phyloP scores from a whole-genome alignment of 2,113 vertebrate genomes.

The Platichthys flesus region DNA sequence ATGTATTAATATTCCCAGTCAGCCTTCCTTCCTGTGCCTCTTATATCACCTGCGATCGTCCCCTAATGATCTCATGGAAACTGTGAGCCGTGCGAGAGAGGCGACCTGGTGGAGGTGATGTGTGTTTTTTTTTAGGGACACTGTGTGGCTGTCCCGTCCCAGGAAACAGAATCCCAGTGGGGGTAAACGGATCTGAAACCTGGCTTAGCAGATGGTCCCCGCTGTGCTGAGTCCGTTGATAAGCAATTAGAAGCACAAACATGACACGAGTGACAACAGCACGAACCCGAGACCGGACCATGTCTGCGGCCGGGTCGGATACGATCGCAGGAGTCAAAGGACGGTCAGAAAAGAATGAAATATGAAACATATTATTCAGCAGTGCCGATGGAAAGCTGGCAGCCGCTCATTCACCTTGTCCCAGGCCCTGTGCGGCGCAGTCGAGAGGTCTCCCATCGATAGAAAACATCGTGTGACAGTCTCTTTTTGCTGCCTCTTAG shows the following conservation, averaged over 20 bases:
- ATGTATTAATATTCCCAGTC: conserved; percentile 9
- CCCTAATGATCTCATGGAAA: conserved; percentile 75
- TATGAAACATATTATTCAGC: conserved; percentile 18
- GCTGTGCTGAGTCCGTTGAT: conserved; percentile 71
- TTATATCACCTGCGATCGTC: conserved; percentile 61
- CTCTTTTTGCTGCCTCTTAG: conserved; percentile 44
- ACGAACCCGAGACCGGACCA: conserved; percentile 48
- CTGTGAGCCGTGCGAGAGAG: conserved; percentile 46
- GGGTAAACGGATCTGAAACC: conserved; percentile 76
- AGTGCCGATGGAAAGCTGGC: conserved; percentile 25
- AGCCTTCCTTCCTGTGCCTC: conserved; percentile 24
- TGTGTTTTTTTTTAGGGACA: conserved; percentile 59
- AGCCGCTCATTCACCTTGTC: conserved; percentile 22
- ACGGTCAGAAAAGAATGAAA: conserved; percentile 30
- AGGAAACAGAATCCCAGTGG: conserved; percentile 73
- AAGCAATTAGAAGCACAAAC: conserved; percentile 73
- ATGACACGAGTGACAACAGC: conserved; percentile 68
- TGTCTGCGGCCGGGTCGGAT: not conserved
- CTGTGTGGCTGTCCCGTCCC: conserved; percentile 54
- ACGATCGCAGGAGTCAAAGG: conserved; percentile 1
- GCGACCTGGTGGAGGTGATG: conserved; percentile 56
- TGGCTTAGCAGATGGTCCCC: conserved; percentile 74
- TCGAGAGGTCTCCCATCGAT: conserved; percentile 36
- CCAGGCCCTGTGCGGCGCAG: conserved; percentile 25
- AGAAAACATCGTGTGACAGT: conserved; percentile 49